Base-by-base conservation (phyloP, 2,888 invertebrate species). In the Sphaerophoria rueppellii region DNA sequence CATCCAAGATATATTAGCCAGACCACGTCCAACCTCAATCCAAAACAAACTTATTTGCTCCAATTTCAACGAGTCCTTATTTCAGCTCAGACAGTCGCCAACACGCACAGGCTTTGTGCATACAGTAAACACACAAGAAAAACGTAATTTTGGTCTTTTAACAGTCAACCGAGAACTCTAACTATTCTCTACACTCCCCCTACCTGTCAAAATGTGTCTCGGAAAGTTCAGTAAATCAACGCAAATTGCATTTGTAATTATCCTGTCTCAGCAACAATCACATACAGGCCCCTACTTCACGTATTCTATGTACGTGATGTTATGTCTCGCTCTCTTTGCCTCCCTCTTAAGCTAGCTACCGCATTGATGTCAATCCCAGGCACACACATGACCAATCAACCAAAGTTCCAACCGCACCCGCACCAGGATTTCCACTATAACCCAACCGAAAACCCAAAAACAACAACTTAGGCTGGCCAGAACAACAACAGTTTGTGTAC, bases 401-500 rank as follows among this genome's bases (percentile, higher is more conserved):
- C 74, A 50, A 43, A 48, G 52, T 24, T 40, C n/a, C 14, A 35
- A n/a, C 14, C n/a, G 63, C 24, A 32, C 12, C 37, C 55, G 11
- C 57, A 75, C 43, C 43, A 37, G 11, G 16, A 50, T 50, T 35
- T 35, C 50, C 50, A 50, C 50, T 35, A 37, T 7, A 16, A 65
- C 9, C 48, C 24, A 24, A 6, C 35, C 65, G 35, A 55, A 40
- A 54, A 61, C 57, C 24, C 80, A 54, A 71, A 52, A 60, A 50
- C 50, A 65, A 52, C 60, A 82, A 77, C 60, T 78, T 82, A 82
- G 70, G 54, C 32, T n/a, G 4, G 61, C 58, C 74, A 82, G 79
- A 74, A 82, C 78, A 82, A 82, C 78, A 82, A 82, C 73, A 78
- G 82, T 79, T 82, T 83, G 80, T 80, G 67, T 75, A 75, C 75